Evolutionary conservation across 92 coral and sea anemone species (phyloP).

Genomic region (Bergia sp.): DNA sequence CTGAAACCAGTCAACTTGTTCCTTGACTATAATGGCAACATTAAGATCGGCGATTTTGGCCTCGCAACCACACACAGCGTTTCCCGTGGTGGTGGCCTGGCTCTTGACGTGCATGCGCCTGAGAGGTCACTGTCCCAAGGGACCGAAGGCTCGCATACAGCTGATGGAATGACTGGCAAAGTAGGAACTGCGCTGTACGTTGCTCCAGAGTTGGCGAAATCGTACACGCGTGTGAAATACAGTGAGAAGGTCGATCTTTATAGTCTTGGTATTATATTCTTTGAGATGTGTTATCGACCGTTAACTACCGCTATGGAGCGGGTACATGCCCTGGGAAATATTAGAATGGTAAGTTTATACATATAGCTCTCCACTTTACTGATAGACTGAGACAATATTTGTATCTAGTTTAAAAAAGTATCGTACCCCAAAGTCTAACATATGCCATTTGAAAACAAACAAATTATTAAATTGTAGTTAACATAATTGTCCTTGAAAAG

Average conservation of each 20-base stretch:
- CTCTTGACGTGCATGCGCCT: conserved; percentile 53
- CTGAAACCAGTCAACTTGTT: conserved; percentile 96
- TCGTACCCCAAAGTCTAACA: too few relatives aligned
- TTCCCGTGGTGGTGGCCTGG: conserved; percentile 77
- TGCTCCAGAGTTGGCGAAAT: conserved; percentile 91
- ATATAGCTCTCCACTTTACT: not conserved
- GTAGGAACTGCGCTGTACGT: conserved; percentile 94
- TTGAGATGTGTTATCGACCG: conserved; percentile 96
- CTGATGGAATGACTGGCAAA: conserved; percentile 95
- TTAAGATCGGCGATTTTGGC: conserved; percentile 98
- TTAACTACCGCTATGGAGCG: conserved; percentile 94
- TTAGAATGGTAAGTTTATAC: conserved; percentile 80
- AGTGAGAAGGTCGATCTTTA: conserved; percentile 95
- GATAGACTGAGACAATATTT: too few relatives aligned
- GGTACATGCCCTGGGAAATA: conserved; percentile 71
- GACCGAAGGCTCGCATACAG: conserved; percentile 66
- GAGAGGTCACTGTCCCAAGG: conserved; percentile 47
- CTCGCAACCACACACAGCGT: conserved; percentile 91
- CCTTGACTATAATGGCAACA: conserved; percentile 87
- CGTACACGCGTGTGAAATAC: conserved; percentile 74
- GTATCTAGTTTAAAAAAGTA: too few relatives aligned
- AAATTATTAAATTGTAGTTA: too few relatives aligned
- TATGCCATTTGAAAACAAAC: too few relatives aligned
- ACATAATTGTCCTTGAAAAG: too few relatives aligned
- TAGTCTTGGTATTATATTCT: conserved; percentile 96